A percentile compares a stretch with the other conserved stretches of the same genome.
phyloP scores from a whole-genome alignment of 2,888 invertebrate species.

The Heteromurus nitidus region DNA sequence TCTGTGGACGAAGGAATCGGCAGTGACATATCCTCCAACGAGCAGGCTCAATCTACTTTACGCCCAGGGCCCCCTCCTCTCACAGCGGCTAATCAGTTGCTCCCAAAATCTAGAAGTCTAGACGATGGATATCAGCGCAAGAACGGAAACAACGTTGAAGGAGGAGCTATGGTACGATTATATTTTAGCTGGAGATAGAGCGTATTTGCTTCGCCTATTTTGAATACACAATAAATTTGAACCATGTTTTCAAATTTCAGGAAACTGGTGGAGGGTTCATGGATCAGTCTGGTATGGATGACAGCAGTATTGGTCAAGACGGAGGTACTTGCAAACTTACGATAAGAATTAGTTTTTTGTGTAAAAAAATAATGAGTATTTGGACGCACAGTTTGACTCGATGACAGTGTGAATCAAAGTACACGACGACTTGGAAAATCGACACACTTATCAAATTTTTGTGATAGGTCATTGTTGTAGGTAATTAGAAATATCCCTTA shows the following conservation, averaged over 20 bases:
- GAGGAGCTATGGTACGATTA: slow-evolving; percentile 55
- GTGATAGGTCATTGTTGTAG: too few relatives aligned
- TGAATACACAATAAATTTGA: background rate
- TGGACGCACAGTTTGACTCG: background rate
- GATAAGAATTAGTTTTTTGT: too few relatives aligned
- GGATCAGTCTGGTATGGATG: slow-evolving; percentile 53
- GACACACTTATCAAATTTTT: background rate
- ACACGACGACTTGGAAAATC: background rate
- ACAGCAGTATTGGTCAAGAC: slow-evolving; percentile 58
- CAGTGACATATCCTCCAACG: slow-evolving; percentile 63
- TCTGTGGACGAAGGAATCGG: slow-evolving; percentile 72
- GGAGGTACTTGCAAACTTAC: slow-evolving; percentile 47
- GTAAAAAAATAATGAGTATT: background rate
- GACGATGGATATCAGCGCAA: slow-evolving; percentile 67
- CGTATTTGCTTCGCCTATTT: too few relatives aligned
- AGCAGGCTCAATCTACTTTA: slow-evolving; percentile 55
- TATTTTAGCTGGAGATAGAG: background rate
- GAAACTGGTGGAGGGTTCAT: slow-evolving; percentile 26
- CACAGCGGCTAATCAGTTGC: slow-evolving; percentile 63
- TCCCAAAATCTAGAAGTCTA: slow-evolving; percentile 72
- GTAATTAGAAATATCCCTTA: too few relatives aligned
- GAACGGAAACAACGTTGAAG: slow-evolving; percentile 56
- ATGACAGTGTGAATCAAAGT: background rate
- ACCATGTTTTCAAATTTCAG: background rate
- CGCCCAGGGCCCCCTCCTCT: slow-evolving; percentile 71